phyloP scores from a whole-genome alignment of 2,888 invertebrate species.

The Eupithecia abbreviata region DNA sequence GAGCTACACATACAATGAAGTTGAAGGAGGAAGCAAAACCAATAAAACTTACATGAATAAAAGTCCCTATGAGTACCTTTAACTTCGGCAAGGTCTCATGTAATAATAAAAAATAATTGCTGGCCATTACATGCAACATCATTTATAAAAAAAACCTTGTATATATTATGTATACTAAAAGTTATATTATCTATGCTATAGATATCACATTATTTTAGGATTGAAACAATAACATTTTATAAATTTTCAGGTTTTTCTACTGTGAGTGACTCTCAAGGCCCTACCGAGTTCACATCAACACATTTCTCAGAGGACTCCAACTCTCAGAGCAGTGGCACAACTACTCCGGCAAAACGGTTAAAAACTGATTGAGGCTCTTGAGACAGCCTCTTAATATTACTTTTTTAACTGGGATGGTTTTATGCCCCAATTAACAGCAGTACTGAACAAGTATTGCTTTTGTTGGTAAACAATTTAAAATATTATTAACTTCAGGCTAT shows the following conservation, averaged over 20 bases:
- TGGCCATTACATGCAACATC: not conserved
- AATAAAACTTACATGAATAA: too few species aligned
- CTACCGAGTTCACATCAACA: constrained; percentile 92
- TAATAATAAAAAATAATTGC: not conserved
- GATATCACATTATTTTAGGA: not conserved
- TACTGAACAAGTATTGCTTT: not conserved
- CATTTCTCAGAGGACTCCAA: constrained; percentile 96
- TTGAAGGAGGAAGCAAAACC: too few species aligned
- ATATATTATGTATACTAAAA: not conserved
- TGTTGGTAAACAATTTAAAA: not conserved
- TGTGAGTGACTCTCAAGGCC: constrained; percentile 95
- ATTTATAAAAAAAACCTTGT: not conserved
- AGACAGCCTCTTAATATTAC: not conserved
- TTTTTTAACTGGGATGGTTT: not conserved
- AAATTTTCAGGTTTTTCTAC: constrained; percentile 90
- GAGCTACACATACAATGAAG: not conserved
- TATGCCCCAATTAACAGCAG: not conserved
- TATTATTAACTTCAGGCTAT: not conserved
- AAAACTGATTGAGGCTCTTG: constrained; percentile 87
- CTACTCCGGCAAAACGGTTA: constrained; percentile 88
- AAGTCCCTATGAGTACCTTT: too few species aligned
- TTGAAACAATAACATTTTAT: not conserved
- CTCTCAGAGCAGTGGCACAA: constrained; percentile 92
- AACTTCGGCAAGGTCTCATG: too few species aligned
- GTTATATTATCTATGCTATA: not conserved